Conservation (phyloP, 2,113 vertebrate species). For the Ptyas mucosa region DNA sequence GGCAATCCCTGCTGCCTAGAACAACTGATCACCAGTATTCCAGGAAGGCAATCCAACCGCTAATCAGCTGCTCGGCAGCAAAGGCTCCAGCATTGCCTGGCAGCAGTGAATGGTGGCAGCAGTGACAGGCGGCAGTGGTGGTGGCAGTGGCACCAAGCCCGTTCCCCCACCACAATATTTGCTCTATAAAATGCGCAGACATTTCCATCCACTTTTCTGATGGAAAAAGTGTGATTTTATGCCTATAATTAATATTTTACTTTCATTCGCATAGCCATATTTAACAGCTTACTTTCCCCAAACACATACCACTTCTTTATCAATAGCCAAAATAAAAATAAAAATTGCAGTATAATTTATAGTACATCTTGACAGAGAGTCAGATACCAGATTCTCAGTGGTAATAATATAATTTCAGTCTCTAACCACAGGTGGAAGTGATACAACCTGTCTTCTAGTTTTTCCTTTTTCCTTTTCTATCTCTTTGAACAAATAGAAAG, state of each 20-base stretch:
- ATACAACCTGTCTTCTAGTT: background rate
- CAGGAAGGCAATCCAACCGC: too few relatives aligned
- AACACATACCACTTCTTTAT: background rate
- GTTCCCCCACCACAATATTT: too few relatives aligned
- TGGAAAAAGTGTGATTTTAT: background rate
- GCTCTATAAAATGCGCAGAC: too few relatives aligned
- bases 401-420: background rate
- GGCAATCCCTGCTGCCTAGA: too few relatives aligned
- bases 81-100: too few relatives aligned
- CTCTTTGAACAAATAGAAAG: background rate
- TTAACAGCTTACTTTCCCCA: background rate
- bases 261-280: background rate
- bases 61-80: too few relatives aligned
- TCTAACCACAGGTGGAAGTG: background rate
- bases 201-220: too few relatives aligned
- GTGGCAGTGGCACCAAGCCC: too few relatives aligned
- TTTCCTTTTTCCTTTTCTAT: background rate
- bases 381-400: background rate
- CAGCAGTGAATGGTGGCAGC: too few relatives aligned
- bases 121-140: rapidly evolving
- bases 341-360: background rate
- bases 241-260: background rate
- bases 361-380: background rate
- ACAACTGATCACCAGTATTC: too few relatives aligned
- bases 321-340: background rate